Evolutionary conservation across 2,888 invertebrate genomes (phyloP).

Genomic region (Nephrotoma appendiculata): DNA sequence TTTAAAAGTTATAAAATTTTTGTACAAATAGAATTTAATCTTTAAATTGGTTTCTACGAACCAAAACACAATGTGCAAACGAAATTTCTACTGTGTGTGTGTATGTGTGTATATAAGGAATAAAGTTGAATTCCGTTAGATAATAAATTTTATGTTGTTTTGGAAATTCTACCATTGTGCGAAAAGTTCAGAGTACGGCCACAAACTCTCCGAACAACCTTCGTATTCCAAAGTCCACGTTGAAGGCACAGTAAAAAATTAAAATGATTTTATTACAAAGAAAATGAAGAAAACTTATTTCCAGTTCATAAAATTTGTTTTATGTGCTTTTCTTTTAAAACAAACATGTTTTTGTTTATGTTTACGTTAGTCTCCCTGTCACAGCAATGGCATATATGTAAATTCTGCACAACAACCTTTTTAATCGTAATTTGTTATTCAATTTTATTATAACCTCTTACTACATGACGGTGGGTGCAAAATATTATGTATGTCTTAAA

Average conservation of each 20-base stretch:
- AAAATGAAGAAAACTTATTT: not conserved
- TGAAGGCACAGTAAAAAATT: not conserved
- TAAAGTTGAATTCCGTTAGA: not conserved
- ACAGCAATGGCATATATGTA: not conserved
- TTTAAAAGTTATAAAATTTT: not conserved
- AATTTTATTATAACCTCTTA: not conserved
- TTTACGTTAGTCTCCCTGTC: not conserved
- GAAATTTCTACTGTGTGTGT: not conserved
- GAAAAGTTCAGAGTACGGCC: too few species aligned
- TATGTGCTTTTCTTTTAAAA: not conserved
- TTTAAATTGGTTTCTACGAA: not conserved
- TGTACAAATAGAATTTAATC: not conserved
- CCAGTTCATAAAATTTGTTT: not conserved
- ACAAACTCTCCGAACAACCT: too few species aligned
- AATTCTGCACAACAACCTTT: not conserved
- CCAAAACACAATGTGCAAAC: not conserved
- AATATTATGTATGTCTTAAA: not conserved
- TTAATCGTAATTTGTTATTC: not conserved
- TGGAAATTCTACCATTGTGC: not conserved
- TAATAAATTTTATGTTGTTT: not conserved
- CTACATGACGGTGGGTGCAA: not conserved
- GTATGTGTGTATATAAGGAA: not conserved
- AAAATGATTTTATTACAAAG: not conserved
- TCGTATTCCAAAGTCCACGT: not conserved
- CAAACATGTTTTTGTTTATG: not conserved